Evolutionary conservation across 2,113 vertebrate species (phyloP), one percentile per base, ranked within the genome.

Genomic region (Syngnathus floridae): DNA sequence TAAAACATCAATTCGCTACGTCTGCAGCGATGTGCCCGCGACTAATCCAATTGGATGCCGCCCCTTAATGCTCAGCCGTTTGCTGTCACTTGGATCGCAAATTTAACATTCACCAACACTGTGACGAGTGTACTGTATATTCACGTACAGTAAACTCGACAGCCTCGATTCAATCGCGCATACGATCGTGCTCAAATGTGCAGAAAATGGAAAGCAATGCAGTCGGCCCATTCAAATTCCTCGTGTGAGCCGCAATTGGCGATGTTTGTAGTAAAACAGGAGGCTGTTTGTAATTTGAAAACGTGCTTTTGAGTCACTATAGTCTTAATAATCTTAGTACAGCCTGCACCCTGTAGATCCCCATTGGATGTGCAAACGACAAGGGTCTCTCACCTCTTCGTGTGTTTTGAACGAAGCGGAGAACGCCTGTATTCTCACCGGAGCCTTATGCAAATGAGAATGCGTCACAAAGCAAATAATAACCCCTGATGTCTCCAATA

Each of bases 11-110:
- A 71, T 69, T 73, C 75, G 70, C 78, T 69, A 48, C 58, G 73
- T 84, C 87, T 80, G 82, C 86, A 82, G 84, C 86, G 73, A 78
- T 74, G 76, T 70, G 67, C 48, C 80, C 86, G 82, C 80, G 86
- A 84, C 85, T 87, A 85, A 88, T 85, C 81, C 83, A 72, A 67
- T 72, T 46, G 81, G 67, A 66, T 64, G 69, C 66, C 13, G 65
- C 77, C 57, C 68, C 49, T 26, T 54, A 31, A 55, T 16, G 22
- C 54, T 55, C 26, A 55, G 14, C 48, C 22, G 1, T 35, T 55
- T 55, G 54, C 54, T 35, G 26, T 35, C 13, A 56, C 22, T 56
- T 35, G 0, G 13, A 17, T 35, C 14, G 13, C 13, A 12, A 54
- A 12, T 12, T 21, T 51, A 5, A 19, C 17, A n/a, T 51, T 5